phyloP scores from a whole-genome alignment of 2,888 invertebrate genomes.

The Tachina grossa region DNA sequence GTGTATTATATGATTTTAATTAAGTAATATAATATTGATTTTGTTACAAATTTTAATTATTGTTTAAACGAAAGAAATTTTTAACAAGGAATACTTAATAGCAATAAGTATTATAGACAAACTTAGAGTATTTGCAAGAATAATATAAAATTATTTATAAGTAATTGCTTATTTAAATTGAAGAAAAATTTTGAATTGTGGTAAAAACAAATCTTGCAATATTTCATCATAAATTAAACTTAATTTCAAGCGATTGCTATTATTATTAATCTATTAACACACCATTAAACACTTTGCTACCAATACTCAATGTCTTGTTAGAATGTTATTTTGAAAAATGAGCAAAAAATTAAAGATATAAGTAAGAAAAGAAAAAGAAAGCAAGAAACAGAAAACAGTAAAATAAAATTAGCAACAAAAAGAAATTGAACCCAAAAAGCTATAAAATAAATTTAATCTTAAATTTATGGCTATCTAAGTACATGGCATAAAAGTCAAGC shows the following conservation, averaged over 20 bases:
- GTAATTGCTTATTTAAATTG: background rate
- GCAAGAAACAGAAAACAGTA: background rate
- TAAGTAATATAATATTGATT: constrained; percentile 35
- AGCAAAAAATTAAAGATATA: background rate
- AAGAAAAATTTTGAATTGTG: background rate
- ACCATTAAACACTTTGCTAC: constrained; percentile 67
- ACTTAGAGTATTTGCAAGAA: background rate
- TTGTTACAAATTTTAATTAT: constrained; percentile 9
- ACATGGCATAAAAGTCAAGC: constrained; percentile 68
- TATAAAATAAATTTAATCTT: constrained; percentile 64
- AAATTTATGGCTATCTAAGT: constrained; percentile 66
- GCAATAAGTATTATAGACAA: background rate
- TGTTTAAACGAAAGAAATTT: background rate
- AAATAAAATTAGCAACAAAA: background rate
- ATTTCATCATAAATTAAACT: constrained; percentile 36
- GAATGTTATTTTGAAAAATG: constrained; percentile 45
- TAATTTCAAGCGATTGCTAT: constrained; percentile 38
- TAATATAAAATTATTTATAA: background rate
- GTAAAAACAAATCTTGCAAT: background rate
- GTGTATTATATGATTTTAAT: constrained; percentile 23
- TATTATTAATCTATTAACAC: constrained; percentile 70
- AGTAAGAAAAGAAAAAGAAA: background rate
- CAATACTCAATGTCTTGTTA: constrained; percentile 20
- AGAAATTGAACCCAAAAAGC: constrained; percentile 43
- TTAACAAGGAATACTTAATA: background rate